Evolutionary conservation across 2,888 invertebrate genomes (phyloP).

Genomic region (Pammene fasciana): DNA sequence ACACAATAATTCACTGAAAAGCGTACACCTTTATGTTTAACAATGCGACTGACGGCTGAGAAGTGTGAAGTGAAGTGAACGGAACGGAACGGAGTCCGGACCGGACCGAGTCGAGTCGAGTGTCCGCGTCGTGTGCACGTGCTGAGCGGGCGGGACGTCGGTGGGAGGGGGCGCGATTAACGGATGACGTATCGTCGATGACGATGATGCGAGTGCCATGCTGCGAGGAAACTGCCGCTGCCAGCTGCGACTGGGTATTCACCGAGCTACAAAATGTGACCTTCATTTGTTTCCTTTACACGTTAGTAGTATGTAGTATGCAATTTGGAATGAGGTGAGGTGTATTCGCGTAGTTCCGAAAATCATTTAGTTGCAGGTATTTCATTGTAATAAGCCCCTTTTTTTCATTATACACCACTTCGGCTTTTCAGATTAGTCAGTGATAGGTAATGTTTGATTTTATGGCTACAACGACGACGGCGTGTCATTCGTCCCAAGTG

Average conservation of each 20-base stretch:
- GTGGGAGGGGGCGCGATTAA: not conserved
- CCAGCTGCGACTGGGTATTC: conserved; percentile 31
- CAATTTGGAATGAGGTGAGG: too few relatives aligned
- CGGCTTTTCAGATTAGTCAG: too few relatives aligned
- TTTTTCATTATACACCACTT: too few relatives aligned
- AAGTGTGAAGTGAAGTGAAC: too few relatives aligned
- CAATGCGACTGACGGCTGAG: conserved; percentile 20
- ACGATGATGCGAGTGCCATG: not conserved
- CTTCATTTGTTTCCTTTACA: conserved; percentile 14
- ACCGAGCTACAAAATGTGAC: conserved; percentile 20
- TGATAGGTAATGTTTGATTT: too few relatives aligned
- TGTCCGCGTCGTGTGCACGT: not conserved
- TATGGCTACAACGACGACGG: too few relatives aligned
- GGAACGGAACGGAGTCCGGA: not conserved
- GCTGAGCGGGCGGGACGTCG: not conserved
- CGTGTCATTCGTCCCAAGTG: too few relatives aligned
- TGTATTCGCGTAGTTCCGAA: too few relatives aligned
- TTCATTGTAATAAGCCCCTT: too few relatives aligned
- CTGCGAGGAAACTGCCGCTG: conserved; percentile 31
- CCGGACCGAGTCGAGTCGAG: too few relatives aligned
- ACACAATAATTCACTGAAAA: not conserved
- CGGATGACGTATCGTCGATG: conserved; percentile 10
- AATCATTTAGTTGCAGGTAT: too few relatives aligned
- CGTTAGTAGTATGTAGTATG: not conserved
- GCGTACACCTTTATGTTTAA: not conserved